Evolutionary conservation across 2,113 vertebrate genomes (phyloP).

Genomic region (Psittacus erithacus): DNA sequence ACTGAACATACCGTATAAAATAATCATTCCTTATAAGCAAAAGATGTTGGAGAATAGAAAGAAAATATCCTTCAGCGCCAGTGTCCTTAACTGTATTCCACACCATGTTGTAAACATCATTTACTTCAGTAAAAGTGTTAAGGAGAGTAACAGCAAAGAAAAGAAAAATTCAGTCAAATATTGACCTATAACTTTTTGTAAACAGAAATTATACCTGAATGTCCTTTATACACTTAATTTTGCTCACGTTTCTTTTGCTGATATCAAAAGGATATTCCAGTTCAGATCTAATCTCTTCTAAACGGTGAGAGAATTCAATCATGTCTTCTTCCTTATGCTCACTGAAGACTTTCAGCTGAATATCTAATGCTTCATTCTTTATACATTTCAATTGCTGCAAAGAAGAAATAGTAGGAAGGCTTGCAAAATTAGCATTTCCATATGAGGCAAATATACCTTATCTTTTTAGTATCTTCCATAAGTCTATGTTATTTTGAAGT

Average conservation of each 20-base stretch:
- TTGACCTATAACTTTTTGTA: background rate
- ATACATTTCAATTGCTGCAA: conserved; percentile 76
- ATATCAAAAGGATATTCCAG: conserved; percentile 93
- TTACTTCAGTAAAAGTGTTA: conserved; percentile 87
- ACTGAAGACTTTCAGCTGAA: conserved; percentile 96
- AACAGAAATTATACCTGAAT: background rate
- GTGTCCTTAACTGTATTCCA: conserved; percentile 91
- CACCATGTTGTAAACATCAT: conserved; percentile 90
- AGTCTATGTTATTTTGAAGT: background rate
- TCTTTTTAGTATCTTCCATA: background rate
- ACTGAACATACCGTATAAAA: conserved; percentile 87
- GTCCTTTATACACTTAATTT: background rate
- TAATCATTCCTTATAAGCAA: conserved; percentile 92
- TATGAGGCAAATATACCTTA: background rate
- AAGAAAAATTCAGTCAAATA: background rate
- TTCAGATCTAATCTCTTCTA: conserved; percentile 92
- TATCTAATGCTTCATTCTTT: conserved; percentile 93
- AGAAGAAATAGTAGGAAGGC: background rate
- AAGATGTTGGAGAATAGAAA: conserved; percentile 97
- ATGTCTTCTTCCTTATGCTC: conserved; percentile 98
- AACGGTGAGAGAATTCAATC: conserved; percentile 92
- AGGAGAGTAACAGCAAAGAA: conserved; percentile 69
- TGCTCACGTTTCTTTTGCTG: background rate
- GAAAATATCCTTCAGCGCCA: conserved; percentile 86
- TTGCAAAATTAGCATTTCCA: background rate